phyloP scores from a whole-genome alignment of 92 coral and sea anemone species.

The Scolanthus callimorphus region DNA sequence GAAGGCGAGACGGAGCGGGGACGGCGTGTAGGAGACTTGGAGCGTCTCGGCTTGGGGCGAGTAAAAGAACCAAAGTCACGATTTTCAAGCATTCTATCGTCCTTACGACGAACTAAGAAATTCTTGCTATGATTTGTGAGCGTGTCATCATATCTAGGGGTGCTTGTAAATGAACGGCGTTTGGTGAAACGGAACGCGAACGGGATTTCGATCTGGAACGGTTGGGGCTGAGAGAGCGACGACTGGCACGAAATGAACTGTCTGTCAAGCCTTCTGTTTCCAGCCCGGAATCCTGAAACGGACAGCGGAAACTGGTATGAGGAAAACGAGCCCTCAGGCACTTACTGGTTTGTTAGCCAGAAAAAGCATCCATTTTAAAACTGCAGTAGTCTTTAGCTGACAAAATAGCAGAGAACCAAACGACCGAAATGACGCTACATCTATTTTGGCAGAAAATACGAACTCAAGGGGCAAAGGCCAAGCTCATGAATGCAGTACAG shows the following conservation, averaged over 20 bases:
- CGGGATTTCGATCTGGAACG: constrained; percentile 59
- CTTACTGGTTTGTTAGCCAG: too few species aligned
- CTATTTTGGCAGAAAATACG: too few species aligned
- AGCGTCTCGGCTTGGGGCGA: constrained; percentile 95
- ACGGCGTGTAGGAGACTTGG: constrained; percentile 92
- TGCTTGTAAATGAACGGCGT: constrained; percentile 60
- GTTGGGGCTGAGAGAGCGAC: constrained; percentile 72
- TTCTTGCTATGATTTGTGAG: constrained; percentile 61
- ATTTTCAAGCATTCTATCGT: constrained; percentile 82
- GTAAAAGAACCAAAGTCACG: constrained; percentile 99
- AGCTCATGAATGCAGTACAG: too few species aligned
- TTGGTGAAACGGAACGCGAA: constrained; percentile 79
- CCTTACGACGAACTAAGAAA: constrained; percentile 94
- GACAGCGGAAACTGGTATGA: constrained; percentile 18
- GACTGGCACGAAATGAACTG: constrained; percentile 69
- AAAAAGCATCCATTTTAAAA: too few species aligned
- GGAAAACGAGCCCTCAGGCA: neutral
- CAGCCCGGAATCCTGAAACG: constrained; percentile 87
- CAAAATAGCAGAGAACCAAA: too few species aligned
- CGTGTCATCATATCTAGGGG: constrained; percentile 88
- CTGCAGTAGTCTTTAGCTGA: too few species aligned
- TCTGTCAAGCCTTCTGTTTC: constrained; percentile 76
- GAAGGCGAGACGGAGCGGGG: constrained; percentile 88
- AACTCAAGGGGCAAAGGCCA: too few species aligned
- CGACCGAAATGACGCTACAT: too few species aligned